Percentiles rank a stretch among this genome's conserved stretches.
Conservation (phyloP, 2,113 vertebrate species). For the Perognathus longimembris region DNA sequence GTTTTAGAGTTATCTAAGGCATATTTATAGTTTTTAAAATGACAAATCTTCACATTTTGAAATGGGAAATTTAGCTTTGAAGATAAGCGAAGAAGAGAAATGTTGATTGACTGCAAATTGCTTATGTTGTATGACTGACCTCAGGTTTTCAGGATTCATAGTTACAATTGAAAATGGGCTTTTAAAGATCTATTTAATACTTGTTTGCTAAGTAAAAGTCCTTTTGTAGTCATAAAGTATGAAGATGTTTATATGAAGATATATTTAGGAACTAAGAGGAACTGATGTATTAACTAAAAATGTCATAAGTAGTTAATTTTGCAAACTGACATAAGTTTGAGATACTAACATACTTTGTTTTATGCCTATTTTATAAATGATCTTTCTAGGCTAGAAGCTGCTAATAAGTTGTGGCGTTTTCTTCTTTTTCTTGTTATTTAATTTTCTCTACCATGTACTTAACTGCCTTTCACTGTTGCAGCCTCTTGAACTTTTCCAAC, state of each 20-base stretch:
- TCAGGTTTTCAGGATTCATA: not conserved
- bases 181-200: not conserved
- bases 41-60: constrained; percentile 42
- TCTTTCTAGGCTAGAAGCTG: constrained; percentile 4
- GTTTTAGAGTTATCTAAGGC: not conserved
- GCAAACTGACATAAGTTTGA: constrained; percentile 17
- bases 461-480: not conserved
- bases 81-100: not conserved
- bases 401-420: not conserved
- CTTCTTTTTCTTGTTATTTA: constrained; percentile 22
- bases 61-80: constrained; percentile 19
- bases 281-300: not conserved
- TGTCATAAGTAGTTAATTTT: constrained; percentile 26
- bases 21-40: constrained; percentile 12
- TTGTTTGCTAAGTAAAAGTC: constrained; percentile 37
- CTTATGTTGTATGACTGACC: not conserved
- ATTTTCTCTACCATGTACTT: not conserved
- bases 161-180: not conserved
- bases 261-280: constrained; percentile 46
- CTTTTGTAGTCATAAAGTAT: constrained; percentile 28
- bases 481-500: not conserved
- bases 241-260: constrained; percentile 23
- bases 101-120: not conserved
- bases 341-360: not conserved
- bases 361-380: not conserved